Conservation (phyloP, 1,140 invertebrate genomes). For the Drosophila arizonae region DNA sequence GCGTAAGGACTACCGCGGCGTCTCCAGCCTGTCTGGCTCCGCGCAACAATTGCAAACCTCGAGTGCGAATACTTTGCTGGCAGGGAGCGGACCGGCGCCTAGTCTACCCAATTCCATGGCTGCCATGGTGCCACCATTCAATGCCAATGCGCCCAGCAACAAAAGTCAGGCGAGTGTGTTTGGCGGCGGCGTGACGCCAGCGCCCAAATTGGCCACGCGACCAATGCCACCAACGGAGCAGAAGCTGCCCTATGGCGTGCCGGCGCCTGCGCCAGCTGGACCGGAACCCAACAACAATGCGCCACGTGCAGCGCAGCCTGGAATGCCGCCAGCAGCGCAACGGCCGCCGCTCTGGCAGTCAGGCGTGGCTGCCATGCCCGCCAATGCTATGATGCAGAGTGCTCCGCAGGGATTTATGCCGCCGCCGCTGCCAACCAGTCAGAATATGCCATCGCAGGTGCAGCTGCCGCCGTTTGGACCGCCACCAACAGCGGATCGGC, state of each 20-base stretch:
- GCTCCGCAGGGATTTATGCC: slow-evolving; percentile 14
- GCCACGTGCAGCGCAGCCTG: slow-evolving; percentile 15
- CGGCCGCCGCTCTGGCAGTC: slow-evolving; percentile 24
- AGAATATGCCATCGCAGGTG: slow-evolving; percentile 8
- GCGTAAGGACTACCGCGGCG: slow-evolving; percentile 47
- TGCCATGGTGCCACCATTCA: slow-evolving; percentile 31
- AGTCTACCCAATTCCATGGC: slow-evolving; percentile 45
- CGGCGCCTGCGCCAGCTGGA: background rate
- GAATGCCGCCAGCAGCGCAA: slow-evolving; percentile 14
- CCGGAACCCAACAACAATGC: slow-evolving; percentile 48
- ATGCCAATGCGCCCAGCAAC: slow-evolving; percentile 23
- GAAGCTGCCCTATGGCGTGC: slow-evolving; percentile 44
- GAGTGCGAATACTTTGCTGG: slow-evolving; percentile 20
- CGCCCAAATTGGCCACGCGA: slow-evolving; percentile 3
- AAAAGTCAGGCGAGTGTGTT: slow-evolving; percentile 45
- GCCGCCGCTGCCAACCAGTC: slow-evolving; percentile 7
- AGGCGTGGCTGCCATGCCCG: too few species aligned
- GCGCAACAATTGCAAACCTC: slow-evolving; percentile 5
- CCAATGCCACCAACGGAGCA: slow-evolving; percentile 19
- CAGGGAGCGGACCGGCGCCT: slow-evolving; percentile 1
- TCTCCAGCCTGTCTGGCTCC: slow-evolving; percentile 29
- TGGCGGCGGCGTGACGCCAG: slow-evolving; percentile 12
- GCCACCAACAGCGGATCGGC: slow-evolving; percentile 27
- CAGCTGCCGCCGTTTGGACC: slow-evolving; percentile 20
- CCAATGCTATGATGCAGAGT: background rate